phyloP scores from a whole-genome alignment of 2,888 invertebrate species.

The Tuta absoluta region DNA sequence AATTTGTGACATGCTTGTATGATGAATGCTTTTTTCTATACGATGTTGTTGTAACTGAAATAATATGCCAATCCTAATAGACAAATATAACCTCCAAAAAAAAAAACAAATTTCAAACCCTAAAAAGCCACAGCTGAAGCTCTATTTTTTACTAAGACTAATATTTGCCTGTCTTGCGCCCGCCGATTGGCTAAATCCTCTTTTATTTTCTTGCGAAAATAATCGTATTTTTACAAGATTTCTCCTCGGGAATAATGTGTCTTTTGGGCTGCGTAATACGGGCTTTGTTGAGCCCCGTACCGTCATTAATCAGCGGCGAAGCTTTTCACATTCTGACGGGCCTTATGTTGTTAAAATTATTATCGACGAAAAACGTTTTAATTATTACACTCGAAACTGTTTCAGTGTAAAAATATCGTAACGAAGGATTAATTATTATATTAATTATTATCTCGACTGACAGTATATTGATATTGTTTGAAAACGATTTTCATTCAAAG shows the following conservation, averaged over 20 bases:
- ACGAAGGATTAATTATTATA: not conserved
- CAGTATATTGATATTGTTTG: not conserved
- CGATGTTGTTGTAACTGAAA: no score
- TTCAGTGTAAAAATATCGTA: not conserved
- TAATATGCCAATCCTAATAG: no score
- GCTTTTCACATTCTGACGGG: slow-evolving; percentile 17
- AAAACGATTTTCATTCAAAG: not conserved
- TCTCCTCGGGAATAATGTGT: slow-evolving; percentile 15
- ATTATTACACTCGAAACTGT: slow-evolving; percentile 32
- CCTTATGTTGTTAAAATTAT: slow-evolving; percentile 26
- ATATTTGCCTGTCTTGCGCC: slow-evolving; percentile 18
- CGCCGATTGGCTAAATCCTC: not conserved
- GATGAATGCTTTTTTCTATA: no score
- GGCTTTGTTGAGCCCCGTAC: slow-evolving; percentile 15
- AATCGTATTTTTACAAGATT: slow-evolving; percentile 18
- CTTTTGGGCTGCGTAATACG: slow-evolving; percentile 23
- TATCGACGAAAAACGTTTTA: slow-evolving; percentile 22
- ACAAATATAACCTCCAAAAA: no score
- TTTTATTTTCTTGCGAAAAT: slow-evolving; percentile 21
- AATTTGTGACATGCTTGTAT: no score
- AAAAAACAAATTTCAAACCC: not conserved
- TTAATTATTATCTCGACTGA: not conserved
- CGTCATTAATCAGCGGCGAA: slow-evolving; percentile 21
- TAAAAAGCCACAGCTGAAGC: not conserved
- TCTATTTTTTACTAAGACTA: slow-evolving; percentile 12